Percentiles rank a stretch among this genome's conserved stretches.
Conservation (phyloP, 2,113 vertebrate genomes). For the Lanius collurio region DNA sequence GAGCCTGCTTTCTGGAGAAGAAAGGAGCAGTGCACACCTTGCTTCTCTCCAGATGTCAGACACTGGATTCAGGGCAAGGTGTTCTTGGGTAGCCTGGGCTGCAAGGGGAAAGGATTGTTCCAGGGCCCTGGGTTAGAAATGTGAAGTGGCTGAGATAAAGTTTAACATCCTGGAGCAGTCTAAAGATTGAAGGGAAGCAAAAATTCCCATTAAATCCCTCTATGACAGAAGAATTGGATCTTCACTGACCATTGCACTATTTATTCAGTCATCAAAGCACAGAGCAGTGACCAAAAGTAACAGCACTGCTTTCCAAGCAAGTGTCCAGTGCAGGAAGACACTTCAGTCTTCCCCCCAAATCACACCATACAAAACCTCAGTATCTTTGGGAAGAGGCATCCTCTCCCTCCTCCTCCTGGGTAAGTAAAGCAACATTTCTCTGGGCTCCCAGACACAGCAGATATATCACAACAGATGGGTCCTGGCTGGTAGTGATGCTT, state of each 20-base stretch:
- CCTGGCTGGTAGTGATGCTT: neutral
- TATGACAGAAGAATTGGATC: neutral
- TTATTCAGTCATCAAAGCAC: neutral
- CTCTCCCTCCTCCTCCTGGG: neutral
- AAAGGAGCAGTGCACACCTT: neutral
- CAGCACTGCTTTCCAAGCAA: neutral
- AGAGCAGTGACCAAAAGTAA: neutral
- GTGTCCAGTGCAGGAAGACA: neutral
- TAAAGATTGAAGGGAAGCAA: neutral
- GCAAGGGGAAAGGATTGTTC: neutral
- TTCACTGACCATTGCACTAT: neutral
- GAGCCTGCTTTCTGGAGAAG: neutral
- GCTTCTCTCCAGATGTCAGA: neutral
- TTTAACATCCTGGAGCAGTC: neutral
- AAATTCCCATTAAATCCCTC: neutral
- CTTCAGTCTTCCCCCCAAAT: neutral
- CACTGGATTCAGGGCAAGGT: neutral
- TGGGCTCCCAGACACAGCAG: neutral
- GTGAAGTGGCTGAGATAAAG: neutral
- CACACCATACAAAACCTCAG: fast-evolving
- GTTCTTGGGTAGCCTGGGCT: neutral
- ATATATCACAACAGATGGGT: neutral
- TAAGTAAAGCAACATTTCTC: neutral
- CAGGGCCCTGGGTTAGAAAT: neutral
- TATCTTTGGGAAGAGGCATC: neutral